Evolutionary conservation across 2,797 vertebrate genomes (phyloP).

Genomic region (Danio choprae): DNA sequence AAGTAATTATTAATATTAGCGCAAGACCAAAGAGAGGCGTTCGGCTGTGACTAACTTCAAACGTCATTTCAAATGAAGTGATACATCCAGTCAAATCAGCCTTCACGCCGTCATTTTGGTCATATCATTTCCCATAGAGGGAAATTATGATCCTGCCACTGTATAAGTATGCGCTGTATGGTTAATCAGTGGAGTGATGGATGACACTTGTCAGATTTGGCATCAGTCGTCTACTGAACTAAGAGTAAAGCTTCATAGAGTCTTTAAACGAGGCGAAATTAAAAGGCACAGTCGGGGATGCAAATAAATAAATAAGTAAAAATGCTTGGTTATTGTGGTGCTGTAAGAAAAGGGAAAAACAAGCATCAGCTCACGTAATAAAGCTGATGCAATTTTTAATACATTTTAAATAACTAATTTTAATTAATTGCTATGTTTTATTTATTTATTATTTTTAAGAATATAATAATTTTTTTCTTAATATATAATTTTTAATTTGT

Average conservation of each 20-base stretch:
- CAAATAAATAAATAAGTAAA: too few relatives aligned
- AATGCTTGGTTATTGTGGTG: too few relatives aligned
- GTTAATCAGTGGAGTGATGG: background rate
- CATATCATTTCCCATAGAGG: slow-evolving; percentile 11
- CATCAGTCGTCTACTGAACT: background rate
- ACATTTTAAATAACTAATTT: too few relatives aligned
- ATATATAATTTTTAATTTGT: too few relatives aligned
- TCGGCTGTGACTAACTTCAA: slow-evolving; percentile 45
- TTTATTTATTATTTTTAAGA: too few relatives aligned
- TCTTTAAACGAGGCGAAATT: background rate
- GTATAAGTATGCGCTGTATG: slow-evolving; percentile 23
- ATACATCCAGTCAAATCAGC: slow-evolving; percentile 48
- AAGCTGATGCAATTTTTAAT: too few relatives aligned
- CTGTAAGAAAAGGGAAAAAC: too few relatives aligned
- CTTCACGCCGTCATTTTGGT: slow-evolving; percentile 29
- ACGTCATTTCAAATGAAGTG: slow-evolving; percentile 54
- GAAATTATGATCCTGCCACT: slow-evolving; percentile 20
- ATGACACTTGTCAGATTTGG: slow-evolving; percentile 10
- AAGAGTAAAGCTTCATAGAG: background rate
- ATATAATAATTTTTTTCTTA: too few relatives aligned
- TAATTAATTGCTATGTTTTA: too few relatives aligned
- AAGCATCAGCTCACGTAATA: too few relatives aligned
- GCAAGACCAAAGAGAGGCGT: slow-evolving; percentile 44
- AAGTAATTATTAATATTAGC: slow-evolving; percentile 65
- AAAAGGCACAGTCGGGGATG: background rate